phyloP scores from a whole-genome alignment of 1,140 invertebrate species.

The Aradophagus sp. region DNA sequence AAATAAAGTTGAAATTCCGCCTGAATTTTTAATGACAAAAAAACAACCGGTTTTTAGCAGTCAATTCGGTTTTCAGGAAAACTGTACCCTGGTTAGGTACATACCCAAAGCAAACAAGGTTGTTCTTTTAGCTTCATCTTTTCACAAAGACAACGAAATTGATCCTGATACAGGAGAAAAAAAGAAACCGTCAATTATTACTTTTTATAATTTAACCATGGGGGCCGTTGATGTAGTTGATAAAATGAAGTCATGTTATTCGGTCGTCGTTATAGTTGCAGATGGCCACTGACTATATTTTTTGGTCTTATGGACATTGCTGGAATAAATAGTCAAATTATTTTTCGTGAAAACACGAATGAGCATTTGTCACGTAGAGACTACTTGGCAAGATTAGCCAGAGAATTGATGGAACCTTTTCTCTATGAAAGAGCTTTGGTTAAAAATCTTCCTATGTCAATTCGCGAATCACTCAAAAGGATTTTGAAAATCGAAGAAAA shows the following conservation, averaged over 20 bases:
- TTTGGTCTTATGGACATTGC: conserved; percentile 5
- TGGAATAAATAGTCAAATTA: conserved; percentile 10
- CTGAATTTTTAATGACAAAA: not conserved
- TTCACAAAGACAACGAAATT: not conserved
- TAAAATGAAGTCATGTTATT: conserved; percentile 5
- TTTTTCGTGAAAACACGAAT: not conserved
- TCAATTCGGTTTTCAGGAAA: conserved; percentile 5
- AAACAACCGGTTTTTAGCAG: not conserved
- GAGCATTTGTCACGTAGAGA: not conserved
- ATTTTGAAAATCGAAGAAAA: too few species aligned
- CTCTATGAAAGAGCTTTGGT: too few species aligned
- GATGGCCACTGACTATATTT: conserved; percentile 10
- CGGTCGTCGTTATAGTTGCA: conserved; percentile 6
- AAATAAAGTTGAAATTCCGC: conserved; percentile 2
- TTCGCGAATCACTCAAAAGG: too few species aligned
- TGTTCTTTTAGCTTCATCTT: conserved; percentile 1
- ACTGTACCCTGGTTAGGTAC: conserved; percentile 1
- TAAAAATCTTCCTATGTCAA: too few species aligned
- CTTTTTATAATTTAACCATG: conserved; percentile 13
- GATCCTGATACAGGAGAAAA: conserved; percentile 1
- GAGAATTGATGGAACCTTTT: too few species aligned
- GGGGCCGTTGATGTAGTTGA: too few species aligned
- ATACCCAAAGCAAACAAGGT: conserved; percentile 15
- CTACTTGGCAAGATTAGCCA: conserved; percentile 6
- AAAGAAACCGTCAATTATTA: conserved; percentile 1